Conservation (phyloP, 1,140 invertebrate species). For the Littorina saxatilis region DNA sequence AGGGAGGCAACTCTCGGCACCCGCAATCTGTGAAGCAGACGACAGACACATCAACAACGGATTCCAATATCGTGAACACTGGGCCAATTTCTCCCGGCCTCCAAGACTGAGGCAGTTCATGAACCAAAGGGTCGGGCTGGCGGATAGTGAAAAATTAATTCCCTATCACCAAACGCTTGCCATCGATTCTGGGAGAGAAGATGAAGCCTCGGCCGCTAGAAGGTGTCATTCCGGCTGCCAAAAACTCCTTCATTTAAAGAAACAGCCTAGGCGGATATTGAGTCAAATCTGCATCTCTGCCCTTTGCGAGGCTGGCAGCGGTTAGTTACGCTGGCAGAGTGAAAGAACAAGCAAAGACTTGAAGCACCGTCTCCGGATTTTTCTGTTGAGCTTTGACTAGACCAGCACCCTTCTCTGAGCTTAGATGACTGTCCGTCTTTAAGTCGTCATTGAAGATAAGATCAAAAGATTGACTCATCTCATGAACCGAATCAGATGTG, state of each 20-base stretch:
- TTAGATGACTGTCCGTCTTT: too few species aligned
- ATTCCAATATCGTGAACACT: constrained; percentile 21
- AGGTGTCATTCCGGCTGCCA: constrained; percentile 17
- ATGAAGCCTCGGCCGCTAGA: not conserved
- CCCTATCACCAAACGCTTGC: constrained; percentile 21
- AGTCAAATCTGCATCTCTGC: constrained; percentile 33
- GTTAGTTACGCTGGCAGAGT: too few species aligned
- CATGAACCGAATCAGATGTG: too few species aligned
- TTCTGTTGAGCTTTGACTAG: not conserved
- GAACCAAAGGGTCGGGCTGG: not conserved
- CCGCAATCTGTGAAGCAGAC: not conserved
- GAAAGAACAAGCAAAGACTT: not conserved
- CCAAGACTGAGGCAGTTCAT: not conserved
- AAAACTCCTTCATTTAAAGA: constrained; percentile 28
- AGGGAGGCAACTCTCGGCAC: not conserved
- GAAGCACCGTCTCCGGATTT: not conserved
- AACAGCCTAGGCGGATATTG: constrained; percentile 25
- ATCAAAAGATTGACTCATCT: too few species aligned
- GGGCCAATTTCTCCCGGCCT: not conserved
- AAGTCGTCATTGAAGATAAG: too few species aligned
- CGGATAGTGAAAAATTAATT: constrained; percentile 28
- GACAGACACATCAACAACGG: not conserved
- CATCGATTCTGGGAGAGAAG: constrained; percentile 26
- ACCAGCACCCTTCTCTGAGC: too few species aligned
- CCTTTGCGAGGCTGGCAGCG: too few species aligned